Base-by-base conservation (phyloP, 2,113 vertebrate genomes). In the Dasyornis broadbenti region DNA sequence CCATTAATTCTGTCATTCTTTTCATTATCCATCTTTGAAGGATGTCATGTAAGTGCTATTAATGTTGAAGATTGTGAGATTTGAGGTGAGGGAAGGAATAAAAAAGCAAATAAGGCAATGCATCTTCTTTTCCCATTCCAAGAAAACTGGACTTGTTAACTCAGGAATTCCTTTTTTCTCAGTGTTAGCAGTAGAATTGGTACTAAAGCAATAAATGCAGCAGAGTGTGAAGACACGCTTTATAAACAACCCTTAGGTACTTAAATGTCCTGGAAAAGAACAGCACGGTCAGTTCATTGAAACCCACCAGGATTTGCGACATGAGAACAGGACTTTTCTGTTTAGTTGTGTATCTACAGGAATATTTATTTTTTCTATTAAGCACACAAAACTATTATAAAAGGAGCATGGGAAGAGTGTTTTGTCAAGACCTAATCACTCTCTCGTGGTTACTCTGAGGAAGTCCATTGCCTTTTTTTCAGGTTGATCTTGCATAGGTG, bases 311-410 rank as follows among this genome's bases (percentile, higher is more conserved):
- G 26, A 56, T 10, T 39, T 61, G 47, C 4, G 69, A 49, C 12
- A 65, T 2, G 5, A 76, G 7, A 17, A 49, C 11, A 66, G 22
- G 5, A 61, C 23, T 27, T 17, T 30, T 84, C 26, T 72, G 24
- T 72, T 84, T 60, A 59, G 26, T 40, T 79, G 11, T 0, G 0
- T 73, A 49, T 18, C 15, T 23, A 68, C 6, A 37, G 5, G 37
- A 79, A 27, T 33, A 24, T 39, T 71, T 72, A n/a, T 68, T 54
- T 61, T 23, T 42, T 63, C 13, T 71, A 27, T 42, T 64, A 64
- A 68, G 68, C 4, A 52, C 10, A 30, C 13, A 19, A 52, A 57
- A 35, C 50, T 61, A 8, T 49, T 73, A n/a, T 6, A 63, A 77
- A 88, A 61, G 13, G 6, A 69, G 4, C 12, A 63, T 30, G 28